Evolutionary conservation across 2,113 vertebrate genomes (phyloP).

Genomic region (Tursiops truncatus): DNA sequence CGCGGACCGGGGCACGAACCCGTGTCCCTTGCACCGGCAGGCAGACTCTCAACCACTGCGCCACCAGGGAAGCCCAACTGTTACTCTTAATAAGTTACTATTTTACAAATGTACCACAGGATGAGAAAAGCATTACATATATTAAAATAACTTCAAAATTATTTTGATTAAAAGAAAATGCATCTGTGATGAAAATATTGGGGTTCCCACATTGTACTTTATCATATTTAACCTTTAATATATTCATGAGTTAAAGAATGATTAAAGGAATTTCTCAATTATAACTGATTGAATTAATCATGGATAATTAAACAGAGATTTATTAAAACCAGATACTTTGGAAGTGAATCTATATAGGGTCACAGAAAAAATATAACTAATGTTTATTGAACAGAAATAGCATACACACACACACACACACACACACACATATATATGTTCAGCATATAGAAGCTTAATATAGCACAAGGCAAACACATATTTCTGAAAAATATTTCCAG

Average conservation of each 20-base stretch:
- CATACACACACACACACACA: background rate
- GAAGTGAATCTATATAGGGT: constrained; percentile 7
- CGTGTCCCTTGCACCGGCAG: no score
- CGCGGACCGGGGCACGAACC: no score
- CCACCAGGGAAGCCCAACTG: background rate
- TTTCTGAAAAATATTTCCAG: background rate
- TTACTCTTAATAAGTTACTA: background rate
- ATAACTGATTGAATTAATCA: background rate
- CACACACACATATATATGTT: background rate
- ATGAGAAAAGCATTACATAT: constrained; percentile 23
- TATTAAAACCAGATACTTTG: constrained; percentile 45
- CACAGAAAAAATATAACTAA: background rate
- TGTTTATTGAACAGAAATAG: background rate
- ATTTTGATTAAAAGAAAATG: constrained; percentile 14
- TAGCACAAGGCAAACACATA: background rate
- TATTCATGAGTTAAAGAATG: background rate
- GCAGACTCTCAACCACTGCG: no score
- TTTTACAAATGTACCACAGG: background rate
- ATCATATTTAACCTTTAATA: background rate
- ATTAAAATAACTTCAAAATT: constrained; percentile 21
- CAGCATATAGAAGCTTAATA: background rate
- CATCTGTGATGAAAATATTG: background rate
- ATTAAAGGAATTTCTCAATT: constrained; percentile 22
- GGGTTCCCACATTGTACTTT: background rate
- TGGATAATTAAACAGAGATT: background rate